Evolutionary conservation across 2,113 vertebrate genomes (phyloP).

Genomic region (Crotalus horridus): DNA sequence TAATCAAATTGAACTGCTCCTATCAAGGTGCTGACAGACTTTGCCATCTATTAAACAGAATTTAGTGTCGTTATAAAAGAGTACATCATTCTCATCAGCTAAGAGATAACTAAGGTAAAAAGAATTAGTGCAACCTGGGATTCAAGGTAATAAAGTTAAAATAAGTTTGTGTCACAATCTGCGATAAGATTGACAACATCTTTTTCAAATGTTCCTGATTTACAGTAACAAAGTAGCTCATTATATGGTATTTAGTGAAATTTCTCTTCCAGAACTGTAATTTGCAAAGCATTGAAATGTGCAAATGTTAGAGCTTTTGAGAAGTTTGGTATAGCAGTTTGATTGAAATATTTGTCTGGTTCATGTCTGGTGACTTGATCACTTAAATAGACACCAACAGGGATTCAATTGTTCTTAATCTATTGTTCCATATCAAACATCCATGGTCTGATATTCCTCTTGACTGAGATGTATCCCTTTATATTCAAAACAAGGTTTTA

Average conservation of each 20-base stretch:
- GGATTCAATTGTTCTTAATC: background rate
- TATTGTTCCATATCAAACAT: background rate
- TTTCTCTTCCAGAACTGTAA: background rate
- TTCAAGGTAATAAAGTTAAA: background rate
- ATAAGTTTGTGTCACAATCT: background rate
- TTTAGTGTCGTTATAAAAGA: background rate
- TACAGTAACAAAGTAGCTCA: background rate
- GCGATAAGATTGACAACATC: background rate
- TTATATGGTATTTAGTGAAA: background rate
- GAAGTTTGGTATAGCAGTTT: background rate
- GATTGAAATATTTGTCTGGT: background rate
- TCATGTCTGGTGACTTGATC: background rate
- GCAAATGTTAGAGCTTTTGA: background rate
- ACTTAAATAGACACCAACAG: background rate
- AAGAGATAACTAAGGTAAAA: background rate
- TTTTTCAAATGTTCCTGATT: background rate
- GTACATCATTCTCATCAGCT: background rate
- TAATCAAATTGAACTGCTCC: background rate
- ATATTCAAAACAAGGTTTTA: background rate
- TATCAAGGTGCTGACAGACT: background rate
- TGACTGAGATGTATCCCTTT: background rate
- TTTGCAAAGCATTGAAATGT: background rate
- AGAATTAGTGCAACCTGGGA: background rate
- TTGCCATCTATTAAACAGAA: background rate
- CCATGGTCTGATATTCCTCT: background rate